Conservation (phyloP, 2,888 invertebrate genomes). For the Drepanosiphum platanoidis region DNA sequence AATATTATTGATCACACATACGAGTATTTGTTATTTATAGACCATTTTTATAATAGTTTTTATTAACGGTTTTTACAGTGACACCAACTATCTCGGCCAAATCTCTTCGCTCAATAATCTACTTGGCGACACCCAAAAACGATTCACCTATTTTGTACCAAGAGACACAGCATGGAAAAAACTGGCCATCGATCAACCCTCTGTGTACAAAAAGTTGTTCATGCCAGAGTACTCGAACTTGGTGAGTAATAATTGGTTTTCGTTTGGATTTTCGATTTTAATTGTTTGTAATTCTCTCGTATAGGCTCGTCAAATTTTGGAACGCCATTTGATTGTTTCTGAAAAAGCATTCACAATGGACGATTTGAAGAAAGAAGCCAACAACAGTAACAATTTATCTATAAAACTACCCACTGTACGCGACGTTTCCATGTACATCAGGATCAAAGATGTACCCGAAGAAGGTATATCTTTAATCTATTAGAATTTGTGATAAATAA, state of each 20-base stretch:
- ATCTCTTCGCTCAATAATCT: slow-evolving; percentile 81
- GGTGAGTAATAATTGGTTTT: slow-evolving; percentile 70
- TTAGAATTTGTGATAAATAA: too few relatives aligned
- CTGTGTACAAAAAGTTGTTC: slow-evolving; percentile 85
- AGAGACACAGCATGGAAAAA: slow-evolving; percentile 89
- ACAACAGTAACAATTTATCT: slow-evolving; percentile 70
- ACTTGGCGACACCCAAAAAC: slow-evolving; percentile 78
- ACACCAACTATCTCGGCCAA: slow-evolving; percentile 80
- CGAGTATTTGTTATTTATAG: too few relatives aligned
- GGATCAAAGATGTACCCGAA: slow-evolving; percentile 11
- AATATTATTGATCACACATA: too few relatives aligned
- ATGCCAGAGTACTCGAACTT: slow-evolving; percentile 83
- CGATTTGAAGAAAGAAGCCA: slow-evolving; percentile 76
- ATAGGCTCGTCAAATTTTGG: slow-evolving; percentile 74
- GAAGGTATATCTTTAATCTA: slow-evolving; percentile 12
- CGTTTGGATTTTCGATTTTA: not conserved
- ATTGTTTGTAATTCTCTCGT: not conserved
- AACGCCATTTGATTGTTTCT: slow-evolving; percentile 87
- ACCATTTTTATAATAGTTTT: too few relatives aligned
- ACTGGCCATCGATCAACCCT: slow-evolving; percentile 79
- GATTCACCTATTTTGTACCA: slow-evolving; percentile 92
- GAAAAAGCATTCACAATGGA: slow-evolving; percentile 82
- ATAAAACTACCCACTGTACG: slow-evolving; percentile 67
- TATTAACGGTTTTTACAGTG: too few relatives aligned
- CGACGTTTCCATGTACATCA: slow-evolving; percentile 45